A percentile compares a stretch with the other conserved stretches of the same genome.
Evolutionary conservation across 2,113 vertebrate species (phyloP).

Genomic region (Probosciger aterrimus): DNA sequence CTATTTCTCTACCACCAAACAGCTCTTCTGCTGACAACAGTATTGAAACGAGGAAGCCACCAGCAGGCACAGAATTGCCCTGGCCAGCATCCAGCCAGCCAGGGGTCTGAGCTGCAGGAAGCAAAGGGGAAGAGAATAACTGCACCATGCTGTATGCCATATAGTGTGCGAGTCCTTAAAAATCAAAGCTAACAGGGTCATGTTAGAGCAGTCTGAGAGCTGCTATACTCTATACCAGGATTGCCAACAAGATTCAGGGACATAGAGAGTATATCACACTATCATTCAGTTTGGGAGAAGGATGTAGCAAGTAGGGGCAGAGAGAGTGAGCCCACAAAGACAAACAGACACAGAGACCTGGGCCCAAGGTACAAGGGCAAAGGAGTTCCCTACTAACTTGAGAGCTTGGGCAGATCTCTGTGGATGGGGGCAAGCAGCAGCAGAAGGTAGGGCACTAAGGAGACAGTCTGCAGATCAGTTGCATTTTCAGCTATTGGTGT

Average conservation of each 20-base stretch:
- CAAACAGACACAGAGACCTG: neutral
- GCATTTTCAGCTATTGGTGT: neutral
- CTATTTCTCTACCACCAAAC: neutral
- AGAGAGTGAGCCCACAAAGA: neutral
- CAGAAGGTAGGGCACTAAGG: neutral
- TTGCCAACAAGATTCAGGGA: neutral
- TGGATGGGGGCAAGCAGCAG: neutral
- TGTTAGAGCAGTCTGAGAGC: neutral
- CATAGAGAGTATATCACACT: rapidly evolving
- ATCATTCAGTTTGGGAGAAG: neutral
- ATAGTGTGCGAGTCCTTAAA: neutral
- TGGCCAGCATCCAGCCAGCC: neutral
- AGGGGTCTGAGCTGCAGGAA: neutral
- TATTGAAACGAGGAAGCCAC: neutral
- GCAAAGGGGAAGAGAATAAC: neutral
- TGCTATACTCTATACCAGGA: neutral
- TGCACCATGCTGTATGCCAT: neutral
- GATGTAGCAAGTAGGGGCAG: neutral
- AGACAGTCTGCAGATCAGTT: rapidly evolving
- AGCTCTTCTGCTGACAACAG: neutral
- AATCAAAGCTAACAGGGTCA: neutral
- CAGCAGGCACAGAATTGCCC: neutral
- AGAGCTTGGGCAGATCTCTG: neutral
- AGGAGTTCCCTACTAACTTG: neutral
- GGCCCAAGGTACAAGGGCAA: neutral